phyloP scores from a whole-genome alignment of 2,797 vertebrate species.

The Ctenosaura bakeri region DNA sequence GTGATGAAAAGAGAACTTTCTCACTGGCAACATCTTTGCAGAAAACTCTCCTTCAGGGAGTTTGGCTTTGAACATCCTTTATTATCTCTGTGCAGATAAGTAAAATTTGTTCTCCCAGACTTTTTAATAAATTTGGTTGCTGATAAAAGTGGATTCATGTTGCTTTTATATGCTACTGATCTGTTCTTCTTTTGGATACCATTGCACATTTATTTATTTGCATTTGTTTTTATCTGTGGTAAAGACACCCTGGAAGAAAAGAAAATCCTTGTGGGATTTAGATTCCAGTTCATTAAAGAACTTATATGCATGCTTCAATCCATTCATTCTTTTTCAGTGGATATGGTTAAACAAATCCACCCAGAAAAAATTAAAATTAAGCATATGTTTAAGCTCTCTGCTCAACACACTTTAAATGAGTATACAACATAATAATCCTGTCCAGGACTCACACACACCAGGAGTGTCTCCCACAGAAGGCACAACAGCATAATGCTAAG shows the following conservation, averaged over 20 bases:
- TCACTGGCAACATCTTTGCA: neutral
- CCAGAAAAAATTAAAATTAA: conserved; percentile 25
- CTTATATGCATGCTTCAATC: conserved; percentile 9
- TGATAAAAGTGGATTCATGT: neutral
- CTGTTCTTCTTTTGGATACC: neutral
- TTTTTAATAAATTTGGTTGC: neutral
- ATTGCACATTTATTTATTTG: neutral
- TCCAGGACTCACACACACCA: conserved; percentile 9
- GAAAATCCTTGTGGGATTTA: neutral
- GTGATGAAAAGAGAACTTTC: neutral
- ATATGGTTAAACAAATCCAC: conserved; percentile 36
- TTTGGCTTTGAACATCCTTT: neutral
- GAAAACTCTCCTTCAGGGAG: neutral
- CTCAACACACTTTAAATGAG: conserved; percentile 30
- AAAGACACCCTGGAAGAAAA: neutral
- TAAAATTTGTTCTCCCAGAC: neutral
- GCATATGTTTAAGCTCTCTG: conserved; percentile 31
- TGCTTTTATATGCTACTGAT: neutral
- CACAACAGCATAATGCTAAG: neutral
- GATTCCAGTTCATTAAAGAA: conserved; percentile 32
- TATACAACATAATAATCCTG: conserved; percentile 12
- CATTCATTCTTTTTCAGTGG: conserved; percentile 27
- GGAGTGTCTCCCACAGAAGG: neutral
- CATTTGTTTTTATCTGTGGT: neutral
- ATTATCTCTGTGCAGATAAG: neutral